Percentiles rank a stretch among this genome's conserved stretches.
phyloP scores from a whole-genome alignment of 2,888 invertebrate species.

The Drosophila melanosoma region DNA sequence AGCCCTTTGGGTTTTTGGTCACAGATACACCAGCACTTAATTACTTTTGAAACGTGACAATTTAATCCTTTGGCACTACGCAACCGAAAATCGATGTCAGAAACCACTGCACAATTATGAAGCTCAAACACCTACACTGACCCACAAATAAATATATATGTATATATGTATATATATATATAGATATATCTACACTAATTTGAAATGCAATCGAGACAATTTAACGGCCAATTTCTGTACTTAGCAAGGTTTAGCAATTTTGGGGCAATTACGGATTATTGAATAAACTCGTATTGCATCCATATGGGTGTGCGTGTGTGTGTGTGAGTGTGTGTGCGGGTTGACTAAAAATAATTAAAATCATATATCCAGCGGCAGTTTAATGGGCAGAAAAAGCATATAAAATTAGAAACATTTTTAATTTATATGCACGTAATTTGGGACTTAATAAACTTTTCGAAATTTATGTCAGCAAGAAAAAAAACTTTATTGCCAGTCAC shows the following conservation, averaged over 20 bases:
- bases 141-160: neutral
- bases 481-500: neutral
- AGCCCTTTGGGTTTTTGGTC: constrained; percentile 38
- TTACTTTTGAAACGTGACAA: constrained; percentile 73
- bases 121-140: neutral
- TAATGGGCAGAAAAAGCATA: neutral
- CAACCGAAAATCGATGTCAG: constrained; percentile 46
- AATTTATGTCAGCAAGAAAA: neutral
- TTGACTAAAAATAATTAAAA: neutral
- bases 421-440: neutral
- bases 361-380: too few species aligned
- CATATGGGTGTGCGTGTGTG: neutral
- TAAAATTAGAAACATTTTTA: neutral
- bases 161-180: neutral
- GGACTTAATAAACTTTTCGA: neutral
- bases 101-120: constrained; percentile 30
- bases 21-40: constrained; percentile 55
- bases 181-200: neutral
- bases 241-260: constrained; percentile 1
- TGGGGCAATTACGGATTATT: constrained; percentile 13
- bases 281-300: constrained; percentile 9
- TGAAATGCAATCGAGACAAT: constrained; percentile 15
- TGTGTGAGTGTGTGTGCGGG: neutral
- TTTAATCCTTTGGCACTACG: constrained; percentile 57
- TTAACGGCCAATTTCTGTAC: constrained; percentile 16